Conservation (phyloP, 1,140 invertebrate species). For the Conus betulinus region DNA sequence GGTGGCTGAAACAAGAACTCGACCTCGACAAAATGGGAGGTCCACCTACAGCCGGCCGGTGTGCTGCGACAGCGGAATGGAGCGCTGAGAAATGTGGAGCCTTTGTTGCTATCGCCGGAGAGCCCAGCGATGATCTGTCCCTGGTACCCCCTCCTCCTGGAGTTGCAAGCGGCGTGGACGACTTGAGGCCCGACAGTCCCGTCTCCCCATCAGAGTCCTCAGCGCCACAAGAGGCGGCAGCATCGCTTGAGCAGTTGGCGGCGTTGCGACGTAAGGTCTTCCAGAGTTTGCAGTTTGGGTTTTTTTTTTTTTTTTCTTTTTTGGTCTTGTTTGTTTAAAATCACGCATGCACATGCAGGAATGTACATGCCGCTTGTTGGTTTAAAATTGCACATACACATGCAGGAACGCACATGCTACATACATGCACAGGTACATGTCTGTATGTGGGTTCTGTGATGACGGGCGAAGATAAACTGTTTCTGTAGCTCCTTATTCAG, state of each 20-base stretch:
- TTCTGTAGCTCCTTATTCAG: too few relatives aligned
- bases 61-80: neutral
- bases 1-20: too few relatives aligned
- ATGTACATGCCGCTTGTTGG: too few relatives aligned
- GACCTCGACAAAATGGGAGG: neutral
- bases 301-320: too few relatives aligned
- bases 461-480: too few relatives aligned
- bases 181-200: neutral
- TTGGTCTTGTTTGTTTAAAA: too few relatives aligned
- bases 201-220: neutral
- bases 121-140: neutral
- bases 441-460: too few relatives aligned
- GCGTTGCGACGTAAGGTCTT: neutral
- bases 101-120: neutral
- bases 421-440: too few relatives aligned
- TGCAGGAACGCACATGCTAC: too few relatives aligned
- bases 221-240: neutral
- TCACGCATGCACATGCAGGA: too few relatives aligned
- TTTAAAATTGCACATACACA: too few relatives aligned
- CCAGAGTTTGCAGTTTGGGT: too few relatives aligned
- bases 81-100: neutral
- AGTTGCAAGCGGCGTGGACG: neutral
- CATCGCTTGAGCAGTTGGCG: neutral
- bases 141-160: neutral
- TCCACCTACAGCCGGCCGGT: neutral